Base-by-base conservation (phyloP, 2,888 invertebrate species). In the Ypsolopha sequella region DNA sequence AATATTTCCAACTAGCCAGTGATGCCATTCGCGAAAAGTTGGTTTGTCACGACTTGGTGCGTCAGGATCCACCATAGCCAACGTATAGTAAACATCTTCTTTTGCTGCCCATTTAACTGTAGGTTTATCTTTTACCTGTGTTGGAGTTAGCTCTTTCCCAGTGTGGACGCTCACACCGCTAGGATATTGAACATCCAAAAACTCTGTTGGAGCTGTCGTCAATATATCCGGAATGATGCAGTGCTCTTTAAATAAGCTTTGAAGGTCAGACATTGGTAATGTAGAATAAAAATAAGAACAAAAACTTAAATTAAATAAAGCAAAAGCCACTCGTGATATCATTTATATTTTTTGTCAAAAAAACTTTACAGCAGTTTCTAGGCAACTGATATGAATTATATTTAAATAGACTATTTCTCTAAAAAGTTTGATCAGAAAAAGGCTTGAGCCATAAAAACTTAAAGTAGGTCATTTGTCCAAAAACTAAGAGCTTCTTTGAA, bases 1-100 rank as follows among this genome's bases (percentile, higher is more conserved):
- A 63, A 94, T 91, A 65, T 95, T 94, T 14, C 89, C 92, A 35
- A 94, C 89, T 9, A 93, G 75, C 94, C 94, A 94, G 70, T 95
- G 94, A 60, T 91, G 91, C 89, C 91, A 92, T 76, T 94, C 93
- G 34, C 92, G 82, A 59, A 88, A 89, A 56, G 87, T 91, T 0
- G 93, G 93, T 52, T 89, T 88, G 56, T 87, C 81, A 36, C 93
- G 87, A 60, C 91, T 92, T 6, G 94, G 94, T 1, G 94, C 93
- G 77, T 95, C 94, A 4, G 94, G 94, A 75, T 95, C 94, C 0
- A 85, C 76, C 88, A 89, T 86, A 34, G 80, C 81, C 24, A 89
- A 61, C 1, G 93, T 91, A 69, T 95, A 95, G 59, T 89, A 91
- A 54, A 80, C 74, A 50, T 74, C 72, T 11, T 82, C 68, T 54